A percentile compares a stretch with the other conserved stretches of the same genome.
Conservation (phyloP, 1,140 invertebrate species). For the Charaxes varanes region DNA sequence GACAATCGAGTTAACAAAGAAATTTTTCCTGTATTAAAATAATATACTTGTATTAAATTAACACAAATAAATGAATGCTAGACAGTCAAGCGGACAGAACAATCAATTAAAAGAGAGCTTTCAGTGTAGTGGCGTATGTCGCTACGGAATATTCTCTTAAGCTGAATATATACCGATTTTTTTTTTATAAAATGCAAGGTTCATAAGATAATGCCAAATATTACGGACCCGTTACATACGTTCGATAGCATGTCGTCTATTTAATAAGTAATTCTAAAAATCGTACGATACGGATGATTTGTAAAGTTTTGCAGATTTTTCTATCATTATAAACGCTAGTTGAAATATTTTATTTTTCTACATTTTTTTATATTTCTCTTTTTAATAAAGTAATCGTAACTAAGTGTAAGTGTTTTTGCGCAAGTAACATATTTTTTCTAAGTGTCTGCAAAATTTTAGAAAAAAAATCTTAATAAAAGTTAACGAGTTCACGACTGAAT, state of each 20-base stretch:
- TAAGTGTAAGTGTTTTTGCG: neutral
- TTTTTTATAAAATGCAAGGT: too few relatives aligned
- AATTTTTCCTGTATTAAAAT: too few relatives aligned
- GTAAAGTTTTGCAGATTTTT: conserved; percentile 6
- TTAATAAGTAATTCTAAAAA: neutral
- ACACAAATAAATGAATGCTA: too few relatives aligned
- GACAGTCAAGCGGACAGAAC: too few relatives aligned
- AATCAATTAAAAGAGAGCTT: too few relatives aligned
- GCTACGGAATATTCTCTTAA: too few relatives aligned
- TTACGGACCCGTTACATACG: too few relatives aligned
- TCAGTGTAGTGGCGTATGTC: too few relatives aligned
- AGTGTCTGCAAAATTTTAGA: conserved; percentile 4
- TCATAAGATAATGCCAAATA: too few relatives aligned
- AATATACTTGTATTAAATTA: too few relatives aligned
- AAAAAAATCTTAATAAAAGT: neutral
- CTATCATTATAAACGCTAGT: neutral
- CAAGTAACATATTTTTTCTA: neutral
- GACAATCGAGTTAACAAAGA: too few relatives aligned
- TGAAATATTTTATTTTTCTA: conserved; percentile 1
- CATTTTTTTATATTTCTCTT: neutral
- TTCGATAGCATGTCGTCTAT: neutral
- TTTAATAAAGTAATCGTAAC: neutral
- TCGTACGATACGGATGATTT: neutral
- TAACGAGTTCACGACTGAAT: conserved; percentile 3
- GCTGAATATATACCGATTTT: too few relatives aligned